A percentile compares a stretch with the other conserved stretches of the same genome.
Evolutionary conservation across 2,113 vertebrate genomes (phyloP).

Genomic region (Ammospiza caudacuta): DNA sequence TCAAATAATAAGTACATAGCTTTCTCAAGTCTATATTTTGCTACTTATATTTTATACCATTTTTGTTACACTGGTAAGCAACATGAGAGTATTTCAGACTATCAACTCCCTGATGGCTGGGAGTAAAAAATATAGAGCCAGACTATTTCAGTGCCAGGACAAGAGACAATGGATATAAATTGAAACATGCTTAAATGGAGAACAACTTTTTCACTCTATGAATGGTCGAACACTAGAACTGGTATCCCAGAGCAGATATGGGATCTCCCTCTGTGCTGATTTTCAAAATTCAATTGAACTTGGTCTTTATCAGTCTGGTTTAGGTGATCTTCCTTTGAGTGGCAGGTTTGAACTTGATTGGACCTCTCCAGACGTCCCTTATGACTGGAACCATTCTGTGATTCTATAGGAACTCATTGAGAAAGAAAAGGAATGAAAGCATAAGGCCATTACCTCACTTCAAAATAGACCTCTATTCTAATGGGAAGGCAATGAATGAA

Average conservation of each 20-base stretch:
- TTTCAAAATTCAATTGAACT: background rate
- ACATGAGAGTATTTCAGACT: background rate
- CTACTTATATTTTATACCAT: background rate
- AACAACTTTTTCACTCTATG: background rate
- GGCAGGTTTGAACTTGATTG: background rate
- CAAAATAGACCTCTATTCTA: background rate
- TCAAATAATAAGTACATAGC: background rate
- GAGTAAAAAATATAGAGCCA: background rate
- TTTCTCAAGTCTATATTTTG: background rate
- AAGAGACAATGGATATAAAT: background rate
- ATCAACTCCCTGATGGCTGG: background rate
- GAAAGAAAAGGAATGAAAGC: background rate
- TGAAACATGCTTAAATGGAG: background rate
- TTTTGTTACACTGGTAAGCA: background rate
- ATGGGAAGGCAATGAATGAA: background rate
- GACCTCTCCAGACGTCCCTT: background rate
- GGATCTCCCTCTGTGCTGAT: background rate
- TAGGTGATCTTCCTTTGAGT: background rate
- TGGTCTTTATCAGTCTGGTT: background rate
- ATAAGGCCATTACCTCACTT: background rate
- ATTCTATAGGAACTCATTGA: background rate
- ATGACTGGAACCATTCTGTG: background rate
- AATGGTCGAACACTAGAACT: background rate
- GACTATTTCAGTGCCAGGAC: background rate
- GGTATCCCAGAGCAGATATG: background rate